Base-by-base conservation (phyloP, 2,888 invertebrate genomes). In the Harpagoxenus sublaevis region DNA sequence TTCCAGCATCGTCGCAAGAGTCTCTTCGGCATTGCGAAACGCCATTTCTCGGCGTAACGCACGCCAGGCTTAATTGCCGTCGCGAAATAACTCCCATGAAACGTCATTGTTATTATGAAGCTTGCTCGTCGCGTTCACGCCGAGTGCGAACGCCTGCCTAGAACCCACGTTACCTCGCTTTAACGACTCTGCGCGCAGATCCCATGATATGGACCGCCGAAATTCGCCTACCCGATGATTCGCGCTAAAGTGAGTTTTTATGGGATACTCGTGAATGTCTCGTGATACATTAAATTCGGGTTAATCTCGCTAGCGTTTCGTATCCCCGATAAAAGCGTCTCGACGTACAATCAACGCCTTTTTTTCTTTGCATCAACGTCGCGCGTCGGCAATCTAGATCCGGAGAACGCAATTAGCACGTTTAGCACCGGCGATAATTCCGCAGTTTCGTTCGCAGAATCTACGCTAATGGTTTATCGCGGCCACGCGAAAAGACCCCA, bases 81-180 rank as follows among this genome's bases (percentile, higher is more conserved):
- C 83, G 73, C 70, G 84, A 63, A 90, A 90, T 91, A 89, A 73
- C 84, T 90, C 75, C 75, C 71, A 90, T 84, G 85, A 77, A 68
- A 88, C 89, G 89, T 90, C 89, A 91, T 86, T 90, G 84, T 91
- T 90, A 90, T 90, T 90, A 86, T 48, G 84, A 86, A 90, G 79
- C 51, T 75, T 45, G 48, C 51, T 85, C 57, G 84, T n/a, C 71
- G 62, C 31, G n/a, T 35, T 35, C 35, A 6, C 35, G 6, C 57
- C 68, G 10, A 15, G 51, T 45, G 53, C 45, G 31, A 31, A 81
- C 60, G 78, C 71, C 77, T 39, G 78, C n/a, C 48, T n/a, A 51
- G 81, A 51, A 53, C 9, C 62, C 48, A 48, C 79, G 75, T 81
- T 77, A 45, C 12, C 39, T 45, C 28, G 35, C 35, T 77, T 81